Evolutionary conservation across 2,888 invertebrate species (phyloP).

Genomic region (Drosophila eohydei): DNA sequence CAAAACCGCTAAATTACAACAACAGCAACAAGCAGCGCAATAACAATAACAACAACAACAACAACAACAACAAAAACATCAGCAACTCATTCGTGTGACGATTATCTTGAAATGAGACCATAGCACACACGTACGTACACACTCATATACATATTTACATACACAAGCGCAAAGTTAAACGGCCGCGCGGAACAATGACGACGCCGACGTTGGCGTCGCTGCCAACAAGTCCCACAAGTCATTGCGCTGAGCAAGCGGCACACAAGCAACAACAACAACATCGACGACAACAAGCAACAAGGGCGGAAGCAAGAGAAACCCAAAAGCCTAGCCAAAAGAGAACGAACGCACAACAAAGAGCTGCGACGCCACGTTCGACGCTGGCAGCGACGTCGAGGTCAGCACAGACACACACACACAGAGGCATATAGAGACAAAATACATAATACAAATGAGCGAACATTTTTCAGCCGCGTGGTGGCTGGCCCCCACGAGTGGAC

Average conservation of each 20-base stretch:
- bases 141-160: conserved; percentile 23
- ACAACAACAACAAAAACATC: conserved; percentile 51
- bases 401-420: conserved; percentile 30
- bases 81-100: conserved; percentile 74
- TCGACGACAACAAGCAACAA: conserved; percentile 47
- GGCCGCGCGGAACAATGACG: conserved; percentile 77
- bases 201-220: conserved; percentile 49
- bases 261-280: conserved; percentile 23
- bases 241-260: conserved; percentile 55
- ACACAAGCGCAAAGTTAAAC: conserved; percentile 66
- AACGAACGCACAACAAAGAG: conserved; percentile 58
- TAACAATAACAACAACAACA: conserved; percentile 33
- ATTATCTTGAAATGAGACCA: conserved; percentile 79
- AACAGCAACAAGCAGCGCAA: conserved; percentile 39
- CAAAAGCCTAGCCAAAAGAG: conserved; percentile 59
- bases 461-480: conserved; percentile 59
- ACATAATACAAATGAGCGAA: conserved; percentile 66
- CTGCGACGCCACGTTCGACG: conserved; percentile 39
- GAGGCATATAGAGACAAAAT: conserved; percentile 49
- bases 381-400: conserved; percentile 57
- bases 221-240: conserved; percentile 66
- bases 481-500: conserved; percentile 34
- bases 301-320: conserved; percentile 72
- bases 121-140: conserved; percentile 55
- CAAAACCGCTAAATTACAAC: conserved; percentile 73